Conservation (phyloP, 2,888 invertebrate genomes). For the Polydrusus cervinus region DNA sequence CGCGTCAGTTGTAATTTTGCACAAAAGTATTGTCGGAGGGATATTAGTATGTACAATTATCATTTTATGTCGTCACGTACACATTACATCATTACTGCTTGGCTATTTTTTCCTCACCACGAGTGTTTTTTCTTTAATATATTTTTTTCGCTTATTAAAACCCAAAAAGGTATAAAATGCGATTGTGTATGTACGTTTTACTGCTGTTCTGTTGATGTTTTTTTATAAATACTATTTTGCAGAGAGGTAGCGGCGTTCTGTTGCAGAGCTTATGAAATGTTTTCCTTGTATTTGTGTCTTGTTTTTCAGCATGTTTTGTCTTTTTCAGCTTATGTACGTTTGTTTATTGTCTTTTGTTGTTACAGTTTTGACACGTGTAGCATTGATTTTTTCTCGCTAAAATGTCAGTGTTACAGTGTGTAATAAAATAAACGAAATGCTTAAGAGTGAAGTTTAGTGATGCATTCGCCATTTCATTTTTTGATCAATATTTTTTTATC, state of each 20-base stretch:
- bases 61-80: conserved; percentile 26
- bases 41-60: not conserved
- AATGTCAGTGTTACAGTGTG: no score
- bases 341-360: conserved; percentile 1
- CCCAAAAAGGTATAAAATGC: not conserved
- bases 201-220: conserved; percentile 4
- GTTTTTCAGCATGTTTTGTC: no score
- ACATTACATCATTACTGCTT: conserved; percentile 28
- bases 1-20: no score
- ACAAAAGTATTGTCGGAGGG: conserved; percentile 5
- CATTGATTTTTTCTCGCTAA: not conserved
- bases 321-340: not conserved
- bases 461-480: no score
- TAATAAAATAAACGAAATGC: no score
- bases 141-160: conserved; percentile 9
- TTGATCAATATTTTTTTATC: no score
- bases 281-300: conserved; percentile 2
- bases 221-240: no score
- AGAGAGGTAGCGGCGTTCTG: no score
- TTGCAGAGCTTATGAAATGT: conserved; percentile 10
- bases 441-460: no score
- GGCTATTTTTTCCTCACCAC: conserved; percentile 25
- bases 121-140: conserved; percentile 13
- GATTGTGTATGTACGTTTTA: not conserved
- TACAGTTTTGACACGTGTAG: not conserved